Evolutionary conservation across 2,797 vertebrate genomes (phyloP), one percentile per base, ranked within the genome.

Genomic region (Leucoraja ocellata): DNA sequence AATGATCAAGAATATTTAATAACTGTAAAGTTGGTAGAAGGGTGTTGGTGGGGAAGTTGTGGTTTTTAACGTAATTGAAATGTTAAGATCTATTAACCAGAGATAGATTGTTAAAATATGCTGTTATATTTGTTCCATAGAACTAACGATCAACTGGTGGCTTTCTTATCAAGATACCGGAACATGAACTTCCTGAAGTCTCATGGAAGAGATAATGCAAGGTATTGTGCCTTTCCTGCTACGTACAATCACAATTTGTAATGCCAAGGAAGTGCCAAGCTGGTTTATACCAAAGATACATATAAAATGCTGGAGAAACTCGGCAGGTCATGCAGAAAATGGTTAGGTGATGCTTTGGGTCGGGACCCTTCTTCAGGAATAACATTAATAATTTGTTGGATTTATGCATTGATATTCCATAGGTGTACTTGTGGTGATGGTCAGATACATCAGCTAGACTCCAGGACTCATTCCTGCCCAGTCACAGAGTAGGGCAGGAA

Each of bases 141-240:
- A 96, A 98, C 98, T 91, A 99, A 99, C 73, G 97, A 98, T 95
- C 99, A 99, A 96, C 96, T 99, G 86, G 98, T 99, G 95, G 97
- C 98, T 2, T 99, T 99, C 96, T 96, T 99, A 94, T 98, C 99
- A 94, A 97, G 98, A 94, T 99, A 99, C 93, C 97, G 98, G 94
- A 95, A 98, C 80, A 99, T 99, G 98, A 99, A 99, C 95, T 99
- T 99, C 96, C 96, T 99, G 96, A 99, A 99, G 95, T 99, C 99
- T 2, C 99, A 99, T 0, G 99, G 99, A 94, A 97, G 99, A 94
- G 99, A 99, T 96, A 99, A 99, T 0, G 98, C 98, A 94, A 98
- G 99, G 99, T 99, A 96, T 95, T 95, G 95, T 46, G 28, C 8
- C 21, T 36, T 68, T 93, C 16, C 13, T 65, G 18, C 28, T 91